phyloP scores from a whole-genome alignment of 2,797 vertebrate genomes.

The Pipistrellus pygmaeus region DNA sequence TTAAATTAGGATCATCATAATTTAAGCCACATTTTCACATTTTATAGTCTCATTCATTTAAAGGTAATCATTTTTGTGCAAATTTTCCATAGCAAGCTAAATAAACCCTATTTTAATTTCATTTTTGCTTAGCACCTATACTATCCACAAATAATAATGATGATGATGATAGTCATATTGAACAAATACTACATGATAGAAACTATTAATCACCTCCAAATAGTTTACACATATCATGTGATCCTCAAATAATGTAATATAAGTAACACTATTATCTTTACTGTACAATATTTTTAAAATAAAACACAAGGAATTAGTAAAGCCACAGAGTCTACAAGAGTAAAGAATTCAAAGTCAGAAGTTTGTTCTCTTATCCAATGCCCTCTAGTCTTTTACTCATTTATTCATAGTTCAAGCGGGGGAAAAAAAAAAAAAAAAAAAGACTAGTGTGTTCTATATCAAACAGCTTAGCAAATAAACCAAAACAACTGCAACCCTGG shows the following conservation, averaged over 20 bases:
- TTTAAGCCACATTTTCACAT: constrained; percentile 20
- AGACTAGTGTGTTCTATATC: background rate
- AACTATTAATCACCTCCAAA: constrained; percentile 43
- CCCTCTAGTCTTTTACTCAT: background rate
- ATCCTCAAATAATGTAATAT: background rate
- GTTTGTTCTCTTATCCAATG: constrained; percentile 24
- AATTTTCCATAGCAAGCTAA: constrained; percentile 16
- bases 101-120: constrained; percentile 47
- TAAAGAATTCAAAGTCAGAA: constrained; percentile 50
- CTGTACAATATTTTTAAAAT: background rate
- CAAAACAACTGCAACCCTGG: constrained; percentile 44
- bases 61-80: constrained; percentile 26
- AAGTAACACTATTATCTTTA: background rate
- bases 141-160: constrained; percentile 19
- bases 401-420: background rate
- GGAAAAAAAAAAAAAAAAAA: no score
- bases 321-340: background rate
- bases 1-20: background rate
- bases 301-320: background rate
- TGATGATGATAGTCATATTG: background rate
- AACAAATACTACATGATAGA: background rate
- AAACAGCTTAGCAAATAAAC: constrained; percentile 39
- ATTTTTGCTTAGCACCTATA: constrained; percentile 43
- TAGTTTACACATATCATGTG: constrained; percentile 26
- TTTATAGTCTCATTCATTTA: constrained; percentile 43